Conservation (phyloP, 2,113 vertebrate genomes). For the Psettodes erumei region DNA sequence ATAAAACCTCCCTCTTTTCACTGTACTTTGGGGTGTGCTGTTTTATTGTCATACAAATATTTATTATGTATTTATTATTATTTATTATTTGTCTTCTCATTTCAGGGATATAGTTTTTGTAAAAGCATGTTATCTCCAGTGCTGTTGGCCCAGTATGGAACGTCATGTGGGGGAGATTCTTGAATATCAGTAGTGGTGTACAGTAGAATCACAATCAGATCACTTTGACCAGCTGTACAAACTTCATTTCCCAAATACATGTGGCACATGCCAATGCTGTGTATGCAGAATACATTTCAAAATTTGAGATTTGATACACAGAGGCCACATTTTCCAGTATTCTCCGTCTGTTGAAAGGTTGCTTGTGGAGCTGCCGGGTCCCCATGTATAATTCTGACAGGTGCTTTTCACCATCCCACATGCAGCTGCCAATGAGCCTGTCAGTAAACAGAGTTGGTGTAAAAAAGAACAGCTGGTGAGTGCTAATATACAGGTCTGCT, state of each 20-base stretch:
- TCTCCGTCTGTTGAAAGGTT: conserved; percentile 67
- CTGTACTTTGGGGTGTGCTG: background rate
- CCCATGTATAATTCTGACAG: conserved; percentile 69
- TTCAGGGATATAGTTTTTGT: background rate
- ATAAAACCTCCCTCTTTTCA: background rate
- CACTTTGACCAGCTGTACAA: conserved; percentile 17
- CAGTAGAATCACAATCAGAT: background rate
- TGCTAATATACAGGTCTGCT: conserved; percentile 58
- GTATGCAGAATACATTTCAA: conserved; percentile 37
- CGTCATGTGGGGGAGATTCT: background rate
- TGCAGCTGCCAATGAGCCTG: conserved; percentile 72
- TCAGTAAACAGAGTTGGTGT: conserved; percentile 72
- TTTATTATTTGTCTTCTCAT: too few species aligned
- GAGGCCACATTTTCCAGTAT: conserved; percentile 40
- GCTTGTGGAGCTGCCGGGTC: conserved; percentile 56
- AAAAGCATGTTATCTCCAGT: background rate
- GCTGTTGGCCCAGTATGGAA: background rate
- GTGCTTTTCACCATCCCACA: conserved; percentile 66
- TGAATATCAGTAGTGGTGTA: background rate
- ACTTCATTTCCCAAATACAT: conserved; percentile 11
- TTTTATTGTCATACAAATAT: background rate
- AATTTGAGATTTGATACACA: conserved; percentile 42
- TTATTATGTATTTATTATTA: too few species aligned
- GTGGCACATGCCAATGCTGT: conserved; percentile 24
- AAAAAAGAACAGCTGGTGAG: conserved; percentile 71